A percentile compares a stretch with the other conserved stretches of the same genome.
Conservation (phyloP, 2,797 vertebrate species). For the Odontamblyopus lacepedii region DNA sequence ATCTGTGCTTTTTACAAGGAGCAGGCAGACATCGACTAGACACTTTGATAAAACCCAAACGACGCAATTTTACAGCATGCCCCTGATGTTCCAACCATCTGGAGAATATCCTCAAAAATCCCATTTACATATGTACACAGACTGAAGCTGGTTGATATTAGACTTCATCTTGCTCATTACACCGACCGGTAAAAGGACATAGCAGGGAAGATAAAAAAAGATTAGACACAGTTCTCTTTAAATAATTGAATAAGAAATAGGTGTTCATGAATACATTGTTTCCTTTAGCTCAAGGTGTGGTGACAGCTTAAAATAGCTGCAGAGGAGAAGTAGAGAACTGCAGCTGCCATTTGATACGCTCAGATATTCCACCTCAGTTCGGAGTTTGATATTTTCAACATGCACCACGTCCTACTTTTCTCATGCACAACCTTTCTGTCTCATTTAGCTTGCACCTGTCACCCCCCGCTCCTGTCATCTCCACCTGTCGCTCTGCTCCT, state of each 20-base stretch:
- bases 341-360: slow-evolving; percentile 21
- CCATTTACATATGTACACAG: slow-evolving; percentile 14
- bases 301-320: slow-evolving; percentile 24
- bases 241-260: slow-evolving; percentile 41
- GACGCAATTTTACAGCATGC: slow-evolving; percentile 38
- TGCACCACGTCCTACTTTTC: slow-evolving; percentile 28
- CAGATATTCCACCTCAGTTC: slow-evolving; percentile 28
- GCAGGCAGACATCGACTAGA: slow-evolving; percentile 55
- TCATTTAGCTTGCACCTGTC: slow-evolving; percentile 45
- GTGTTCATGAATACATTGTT: slow-evolving; percentile 33
- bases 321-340: not conserved
- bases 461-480: slow-evolving; percentile 18
- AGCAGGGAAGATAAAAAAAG: slow-evolving; percentile 36
- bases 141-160: slow-evolving; percentile 39
- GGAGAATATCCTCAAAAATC: slow-evolving; percentile 41
- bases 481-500: slow-evolving; percentile 29
- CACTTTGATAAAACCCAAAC: slow-evolving; percentile 45
- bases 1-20: slow-evolving; percentile 31
- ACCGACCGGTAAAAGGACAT: slow-evolving; percentile 44
- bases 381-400: slow-evolving; percentile 20
- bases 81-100: slow-evolving; percentile 64
- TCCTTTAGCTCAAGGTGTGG: slow-evolving; percentile 16
- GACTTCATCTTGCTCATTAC: slow-evolving; percentile 61
- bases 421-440: slow-evolving; percentile 28
- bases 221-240: slow-evolving; percentile 50